Evolutionary conservation across 30 jellyfish, hydroid and myxozoan genomes (phyloP), one percentile per base, ranked within the genome.

Genomic region (Aurelia sp.): DNA sequence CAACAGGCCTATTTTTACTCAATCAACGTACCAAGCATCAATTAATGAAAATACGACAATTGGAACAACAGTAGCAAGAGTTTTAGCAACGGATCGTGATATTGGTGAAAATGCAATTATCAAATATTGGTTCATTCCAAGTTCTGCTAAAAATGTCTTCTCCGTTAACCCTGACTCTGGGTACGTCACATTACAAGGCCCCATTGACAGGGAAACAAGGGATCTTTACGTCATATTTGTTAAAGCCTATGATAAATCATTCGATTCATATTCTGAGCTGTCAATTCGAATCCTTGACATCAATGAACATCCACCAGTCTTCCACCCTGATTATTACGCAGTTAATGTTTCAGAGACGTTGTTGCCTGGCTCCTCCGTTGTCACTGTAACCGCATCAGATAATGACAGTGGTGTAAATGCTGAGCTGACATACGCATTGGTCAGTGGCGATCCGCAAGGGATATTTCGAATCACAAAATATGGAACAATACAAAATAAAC

Each of bases 401-500:
- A 63, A 66, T 41, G 98, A 93, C 68, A 78, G 94, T 7, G 98
- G 98, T 9, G 11, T 21, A 10, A 93, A 93, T 78, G 97, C 97
- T 13, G 88, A 78, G 9, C 19, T 93, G 59, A 68, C 76, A 4
- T 93, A 82, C 74, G 44, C 30, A 20, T 86, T 93, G 21, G 68
- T 59, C 52, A 65, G 79, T 35, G 98, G 98, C 11, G 93, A 86
- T 58, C 93, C 87, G 4, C 85, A 59, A 27, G 81, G 77, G 40
- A 63, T 83, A 18, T 93, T 93, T 66, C 81, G 90, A 23, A 72
- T 93, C 16, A 88, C 93, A 17, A 86, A 77, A 65, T 55, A 90
- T 37, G 98, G 98, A 0, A 83, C 35, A 17, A 73, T 93, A 23
- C 89, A 66, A 55, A 88, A 95, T 59, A 77, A 58, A 60, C 76